Percentiles rank a stretch among this genome's conserved stretches.
These are phyloP conservation scores for Octopus bimaculoides DNA, from an alignment of 1,140 invertebrate species.

Conservation along the genomic window DNA sequence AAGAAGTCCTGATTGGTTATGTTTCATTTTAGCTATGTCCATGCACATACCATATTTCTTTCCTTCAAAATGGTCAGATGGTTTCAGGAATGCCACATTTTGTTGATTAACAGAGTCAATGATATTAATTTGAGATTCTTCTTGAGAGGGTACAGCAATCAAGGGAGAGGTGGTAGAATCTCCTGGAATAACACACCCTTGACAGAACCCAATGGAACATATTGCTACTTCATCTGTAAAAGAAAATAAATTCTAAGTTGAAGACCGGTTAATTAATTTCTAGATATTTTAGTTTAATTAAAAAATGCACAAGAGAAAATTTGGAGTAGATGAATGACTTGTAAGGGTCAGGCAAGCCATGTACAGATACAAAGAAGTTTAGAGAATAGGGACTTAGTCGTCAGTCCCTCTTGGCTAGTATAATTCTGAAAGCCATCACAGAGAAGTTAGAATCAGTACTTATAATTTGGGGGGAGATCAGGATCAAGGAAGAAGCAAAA, in stretches of 20 bases:
- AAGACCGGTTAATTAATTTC: no score
- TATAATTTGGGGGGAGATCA: no score
- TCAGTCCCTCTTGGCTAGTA: not conserved
- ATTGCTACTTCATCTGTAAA: not conserved
- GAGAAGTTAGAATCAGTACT: no score
- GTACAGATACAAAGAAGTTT: not conserved
- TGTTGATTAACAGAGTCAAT: slow-evolving; percentile 20
- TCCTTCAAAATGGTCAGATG: not conserved
- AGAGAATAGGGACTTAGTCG: not conserved
- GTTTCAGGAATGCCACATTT: slow-evolving; percentile 19
- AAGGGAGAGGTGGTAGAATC: not conserved
- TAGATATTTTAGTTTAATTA: not conserved
- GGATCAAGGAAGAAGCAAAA: no score
- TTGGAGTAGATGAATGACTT: not conserved
- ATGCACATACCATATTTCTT: slow-evolving; percentile 35
- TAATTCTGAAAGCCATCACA: no score
- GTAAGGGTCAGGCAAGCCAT: not conserved
- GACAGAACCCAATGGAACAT: not conserved
- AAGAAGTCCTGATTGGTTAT: slow-evolving; percentile 21
- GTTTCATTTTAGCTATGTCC: slow-evolving; percentile 29
- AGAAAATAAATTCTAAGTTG: not conserved
- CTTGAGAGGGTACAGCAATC: slow-evolving; percentile 26
- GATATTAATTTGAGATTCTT: slow-evolving; percentile 23
- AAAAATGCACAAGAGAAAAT: not conserved
- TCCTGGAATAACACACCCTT: not conserved